Percentiles rank a stretch among this genome's conserved stretches.
Evolutionary conservation across 2,797 vertebrate genomes (phyloP).

Genomic region (Holocentrus rufus): DNA sequence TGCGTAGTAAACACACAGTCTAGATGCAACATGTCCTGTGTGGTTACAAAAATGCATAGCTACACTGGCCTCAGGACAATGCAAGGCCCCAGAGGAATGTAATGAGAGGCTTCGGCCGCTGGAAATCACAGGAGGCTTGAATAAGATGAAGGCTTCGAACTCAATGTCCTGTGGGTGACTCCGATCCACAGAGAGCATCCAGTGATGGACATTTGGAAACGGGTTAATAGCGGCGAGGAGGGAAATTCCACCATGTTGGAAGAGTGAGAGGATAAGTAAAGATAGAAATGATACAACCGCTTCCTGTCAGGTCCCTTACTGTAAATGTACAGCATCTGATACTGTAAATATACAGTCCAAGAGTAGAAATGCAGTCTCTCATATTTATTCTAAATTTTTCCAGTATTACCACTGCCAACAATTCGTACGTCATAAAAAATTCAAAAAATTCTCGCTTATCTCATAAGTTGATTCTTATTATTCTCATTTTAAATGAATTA

Average conservation of each 20-base stretch:
- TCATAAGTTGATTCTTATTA: no score
- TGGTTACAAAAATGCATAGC: constrained; percentile 56
- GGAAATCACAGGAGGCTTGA: constrained; percentile 53
- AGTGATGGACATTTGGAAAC: not conserved
- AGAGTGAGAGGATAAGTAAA: not conserved
- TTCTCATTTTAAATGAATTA: no score
- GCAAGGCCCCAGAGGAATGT: constrained; percentile 12
- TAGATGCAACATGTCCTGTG: constrained; percentile 57
- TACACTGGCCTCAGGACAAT: constrained; percentile 18
- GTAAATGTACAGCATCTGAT: no score
- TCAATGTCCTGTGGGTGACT: constrained; percentile 10
- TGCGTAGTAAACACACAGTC: constrained; percentile 54
- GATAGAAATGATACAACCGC: no score
- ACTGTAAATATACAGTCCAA: no score
- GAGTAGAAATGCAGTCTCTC: no score
- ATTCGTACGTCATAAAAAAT: no score
- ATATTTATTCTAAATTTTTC: no score
- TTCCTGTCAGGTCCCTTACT: no score
- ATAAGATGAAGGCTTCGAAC: constrained; percentile 15
- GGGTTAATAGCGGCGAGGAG: no score
- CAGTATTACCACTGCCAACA: no score
- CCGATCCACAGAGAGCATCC: constrained; percentile 1
- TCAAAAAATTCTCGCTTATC: no score
- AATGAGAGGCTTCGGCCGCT: constrained; percentile 63
- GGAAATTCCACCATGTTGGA: not conserved